These are phyloP conservation scores for Eucriotettix oculatus DNA, from an alignment of 2,888 invertebrate species.

Conservation along the genomic window DNA sequence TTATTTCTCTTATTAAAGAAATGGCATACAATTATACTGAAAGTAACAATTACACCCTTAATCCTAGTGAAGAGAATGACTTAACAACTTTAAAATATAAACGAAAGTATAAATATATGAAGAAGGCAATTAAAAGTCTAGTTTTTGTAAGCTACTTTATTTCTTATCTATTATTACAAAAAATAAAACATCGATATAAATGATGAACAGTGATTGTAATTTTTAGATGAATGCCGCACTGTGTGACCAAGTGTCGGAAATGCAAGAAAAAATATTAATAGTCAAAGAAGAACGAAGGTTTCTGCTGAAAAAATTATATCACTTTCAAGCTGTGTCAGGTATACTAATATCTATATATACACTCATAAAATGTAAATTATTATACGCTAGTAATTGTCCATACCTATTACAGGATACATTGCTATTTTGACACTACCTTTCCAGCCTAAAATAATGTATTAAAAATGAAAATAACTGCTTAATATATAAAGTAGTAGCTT, in stretches of 20 bases:
- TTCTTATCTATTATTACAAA: not conserved
- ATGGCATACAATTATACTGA: too few species aligned
- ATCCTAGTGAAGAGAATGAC: too few species aligned
- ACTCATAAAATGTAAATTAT: not conserved
- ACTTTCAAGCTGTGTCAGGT: slow-evolving; percentile 20
- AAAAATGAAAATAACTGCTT: not conserved
- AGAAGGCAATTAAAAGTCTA: not conserved
- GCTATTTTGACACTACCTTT: not conserved
- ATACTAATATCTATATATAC: not conserved
- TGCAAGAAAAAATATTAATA: slow-evolving; percentile 63
- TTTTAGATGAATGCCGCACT: slow-evolving; percentile 29
- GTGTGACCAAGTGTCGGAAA: slow-evolving; percentile 74
- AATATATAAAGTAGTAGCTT: too few species aligned
- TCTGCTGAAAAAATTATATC: slow-evolving; percentile 50
- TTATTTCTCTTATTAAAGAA: too few species aligned
- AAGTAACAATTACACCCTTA: too few species aligned
- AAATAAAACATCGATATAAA: not conserved
- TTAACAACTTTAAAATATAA: not conserved
- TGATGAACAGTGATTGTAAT: not conserved
- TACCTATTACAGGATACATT: too few species aligned
- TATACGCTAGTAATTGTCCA: not conserved
- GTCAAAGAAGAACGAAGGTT: slow-evolving; percentile 72
- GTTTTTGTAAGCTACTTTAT: not conserved
- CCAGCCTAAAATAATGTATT: not conserved
- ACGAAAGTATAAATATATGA: not conserved